Percentiles rank a stretch among this genome's conserved stretches.
These are phyloP conservation scores for Pluvianellus socialis DNA, from an alignment of 2,113 vertebrate species.

Conservation along the genomic window DNA sequence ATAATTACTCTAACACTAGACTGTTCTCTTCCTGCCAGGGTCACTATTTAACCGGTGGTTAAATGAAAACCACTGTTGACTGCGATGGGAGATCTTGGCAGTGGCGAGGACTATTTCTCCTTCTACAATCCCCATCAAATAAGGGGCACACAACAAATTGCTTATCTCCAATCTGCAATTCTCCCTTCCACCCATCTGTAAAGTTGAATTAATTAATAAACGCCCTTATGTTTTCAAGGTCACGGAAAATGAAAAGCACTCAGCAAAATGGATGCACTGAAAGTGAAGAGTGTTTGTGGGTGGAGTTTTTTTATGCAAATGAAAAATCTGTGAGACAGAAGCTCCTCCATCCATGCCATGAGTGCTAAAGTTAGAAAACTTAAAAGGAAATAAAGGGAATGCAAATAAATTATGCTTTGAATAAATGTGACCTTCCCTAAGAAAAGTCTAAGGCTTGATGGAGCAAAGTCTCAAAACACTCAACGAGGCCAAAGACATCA, in stretches of 20 bases:
- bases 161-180: conserved; percentile 36
- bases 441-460: neutral
- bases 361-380: conserved; percentile 3
- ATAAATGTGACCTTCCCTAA: neutral
- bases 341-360: neutral
- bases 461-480: neutral
- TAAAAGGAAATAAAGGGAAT: neutral
- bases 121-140: conserved; percentile 10
- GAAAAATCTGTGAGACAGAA: neutral
- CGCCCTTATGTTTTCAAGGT: conserved; percentile 38
- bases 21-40: neutral
- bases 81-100: neutral
- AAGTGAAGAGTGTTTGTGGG: neutral
- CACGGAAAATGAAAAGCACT: conserved; percentile 49
- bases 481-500: neutral
- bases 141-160: conserved; percentile 26
- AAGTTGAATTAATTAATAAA: conserved; percentile 61
- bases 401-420: neutral
- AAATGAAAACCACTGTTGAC: neutral
- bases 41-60: neutral
- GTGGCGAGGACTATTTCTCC: neutral
- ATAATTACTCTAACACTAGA: neutral
- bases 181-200: conserved; percentile 56
- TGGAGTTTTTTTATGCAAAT: neutral
- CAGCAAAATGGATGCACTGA: conserved; percentile 30